Conservation (phyloP, 2,888 invertebrate species). For the Sarcophaga caerulescens region DNA sequence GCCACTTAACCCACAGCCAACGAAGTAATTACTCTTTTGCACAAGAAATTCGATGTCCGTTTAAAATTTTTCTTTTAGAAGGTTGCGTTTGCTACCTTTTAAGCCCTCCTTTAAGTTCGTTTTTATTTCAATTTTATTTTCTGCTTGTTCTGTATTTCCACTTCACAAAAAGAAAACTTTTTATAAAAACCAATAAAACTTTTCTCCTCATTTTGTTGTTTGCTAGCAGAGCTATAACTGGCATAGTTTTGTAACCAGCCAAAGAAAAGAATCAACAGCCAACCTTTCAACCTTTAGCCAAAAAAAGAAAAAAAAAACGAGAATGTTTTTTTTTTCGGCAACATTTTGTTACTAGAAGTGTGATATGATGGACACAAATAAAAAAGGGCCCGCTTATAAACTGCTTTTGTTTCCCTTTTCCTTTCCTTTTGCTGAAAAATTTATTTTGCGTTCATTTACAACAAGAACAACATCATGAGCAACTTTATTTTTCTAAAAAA, state of each 20-base stretch:
- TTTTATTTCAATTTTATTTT: no score
- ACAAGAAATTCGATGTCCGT: no score
- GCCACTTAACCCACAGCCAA: no score
- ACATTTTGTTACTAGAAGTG: not conserved
- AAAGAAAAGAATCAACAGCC: not conserved
- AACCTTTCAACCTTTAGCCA: not conserved
- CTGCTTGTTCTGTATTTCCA: not conserved
- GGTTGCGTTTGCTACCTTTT: not conserved
- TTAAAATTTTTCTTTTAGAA: not conserved
- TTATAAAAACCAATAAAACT: not conserved
- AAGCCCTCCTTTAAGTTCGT: not conserved
- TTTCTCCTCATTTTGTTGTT: not conserved
- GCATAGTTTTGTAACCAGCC: not conserved
- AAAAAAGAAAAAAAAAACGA: not conserved
- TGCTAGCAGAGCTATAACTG: not conserved
- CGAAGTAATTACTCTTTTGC: no score
- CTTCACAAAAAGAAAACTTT: not conserved
- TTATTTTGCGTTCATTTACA: no score
- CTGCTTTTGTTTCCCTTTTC: no score
- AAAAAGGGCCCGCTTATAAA: not conserved
- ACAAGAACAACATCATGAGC: no score
- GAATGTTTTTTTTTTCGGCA: no score
- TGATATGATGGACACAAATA: not conserved
- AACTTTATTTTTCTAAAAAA: no score
- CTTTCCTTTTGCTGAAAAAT: no score